A percentile compares a stretch with the other conserved stretches of the same genome.
phyloP scores from a whole-genome alignment of 2,797 vertebrate genomes.

The Apodemus agrarius region DNA sequence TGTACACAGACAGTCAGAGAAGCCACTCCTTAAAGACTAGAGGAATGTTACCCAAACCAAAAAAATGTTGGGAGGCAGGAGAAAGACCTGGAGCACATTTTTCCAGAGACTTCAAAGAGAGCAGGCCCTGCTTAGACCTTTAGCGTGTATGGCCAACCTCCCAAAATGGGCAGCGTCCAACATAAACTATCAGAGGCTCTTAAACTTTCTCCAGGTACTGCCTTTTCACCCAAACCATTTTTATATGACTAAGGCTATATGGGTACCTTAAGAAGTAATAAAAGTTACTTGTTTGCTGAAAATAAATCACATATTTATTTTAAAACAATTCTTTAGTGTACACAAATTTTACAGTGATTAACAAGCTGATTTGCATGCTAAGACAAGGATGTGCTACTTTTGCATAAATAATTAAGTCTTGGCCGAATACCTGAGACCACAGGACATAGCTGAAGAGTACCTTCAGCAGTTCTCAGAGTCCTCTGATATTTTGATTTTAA shows the following conservation, averaged over 20 bases:
- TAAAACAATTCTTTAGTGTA: neutral
- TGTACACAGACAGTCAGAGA: neutral
- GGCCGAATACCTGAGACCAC: neutral
- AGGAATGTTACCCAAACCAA: neutral
- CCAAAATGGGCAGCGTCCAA: neutral
- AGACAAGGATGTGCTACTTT: neutral
- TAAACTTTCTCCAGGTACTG: fast-evolving
- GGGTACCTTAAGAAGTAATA: neutral
- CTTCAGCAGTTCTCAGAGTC: neutral
- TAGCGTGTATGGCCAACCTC: neutral
- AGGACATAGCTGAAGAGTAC: neutral
- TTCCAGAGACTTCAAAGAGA: neutral
- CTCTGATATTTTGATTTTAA: neutral
- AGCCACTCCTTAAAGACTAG: neutral
- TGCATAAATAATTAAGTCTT: neutral
- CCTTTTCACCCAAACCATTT: neutral
- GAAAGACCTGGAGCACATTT: no score
- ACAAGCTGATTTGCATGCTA: neutral
- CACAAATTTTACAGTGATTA: neutral
- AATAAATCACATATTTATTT: neutral
- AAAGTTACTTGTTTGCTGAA: neutral
- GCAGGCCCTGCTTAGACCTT: no score
- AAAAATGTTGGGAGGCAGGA: neutral
- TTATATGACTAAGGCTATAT: neutral
- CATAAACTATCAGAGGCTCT: neutral